Percentiles rank a stretch among this genome's conserved stretches.
These are phyloP conservation scores for Nephila pilipes DNA, from an alignment of 1,140 invertebrate genomes.

Conservation along the genomic window DNA sequence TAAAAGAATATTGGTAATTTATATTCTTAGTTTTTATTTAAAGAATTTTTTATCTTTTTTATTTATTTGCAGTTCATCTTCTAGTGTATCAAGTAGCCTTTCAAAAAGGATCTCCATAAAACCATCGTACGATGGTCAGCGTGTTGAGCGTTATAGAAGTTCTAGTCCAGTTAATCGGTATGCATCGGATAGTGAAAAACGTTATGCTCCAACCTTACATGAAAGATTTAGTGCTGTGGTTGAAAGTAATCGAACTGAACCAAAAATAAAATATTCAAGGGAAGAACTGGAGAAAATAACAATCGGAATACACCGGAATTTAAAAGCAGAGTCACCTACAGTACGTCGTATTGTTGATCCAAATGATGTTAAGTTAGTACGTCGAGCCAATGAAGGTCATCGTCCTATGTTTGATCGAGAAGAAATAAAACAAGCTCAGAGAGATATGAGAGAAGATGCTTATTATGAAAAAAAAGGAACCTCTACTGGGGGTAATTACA, in stretches of 20 bases:
- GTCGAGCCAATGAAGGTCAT: slow-evolving; percentile 64
- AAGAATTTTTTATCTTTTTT: neutral
- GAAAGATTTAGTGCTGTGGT: slow-evolving; percentile 63
- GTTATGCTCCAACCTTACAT: slow-evolving; percentile 47
- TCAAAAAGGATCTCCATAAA: slow-evolving; percentile 45
- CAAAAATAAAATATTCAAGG: slow-evolving; percentile 45
- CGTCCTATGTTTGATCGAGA: slow-evolving; percentile 73
- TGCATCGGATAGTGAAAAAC: neutral
- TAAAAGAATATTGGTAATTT: no score
- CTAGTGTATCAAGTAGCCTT: neutral
- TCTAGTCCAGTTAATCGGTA: neutral
- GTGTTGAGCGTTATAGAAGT: slow-evolving; percentile 15
- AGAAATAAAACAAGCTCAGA: slow-evolving; percentile 64
- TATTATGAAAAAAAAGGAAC: slow-evolving; percentile 58
- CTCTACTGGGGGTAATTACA: neutral
- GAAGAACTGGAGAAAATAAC: slow-evolving; percentile 73
- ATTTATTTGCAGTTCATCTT: neutral
- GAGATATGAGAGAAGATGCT: slow-evolving; percentile 71
- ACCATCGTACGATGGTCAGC: neutral
- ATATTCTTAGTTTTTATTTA: neutral
- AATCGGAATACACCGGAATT: slow-evolving; percentile 37
- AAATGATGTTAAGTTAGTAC: slow-evolving; percentile 55
- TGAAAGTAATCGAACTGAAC: slow-evolving; percentile 24
- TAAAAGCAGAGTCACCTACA: slow-evolving; percentile 47
- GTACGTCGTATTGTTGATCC: slow-evolving; percentile 55